Evolutionary conservation across 2,113 vertebrate species (phyloP).

Genomic region (Triplophysa dalaica): DNA sequence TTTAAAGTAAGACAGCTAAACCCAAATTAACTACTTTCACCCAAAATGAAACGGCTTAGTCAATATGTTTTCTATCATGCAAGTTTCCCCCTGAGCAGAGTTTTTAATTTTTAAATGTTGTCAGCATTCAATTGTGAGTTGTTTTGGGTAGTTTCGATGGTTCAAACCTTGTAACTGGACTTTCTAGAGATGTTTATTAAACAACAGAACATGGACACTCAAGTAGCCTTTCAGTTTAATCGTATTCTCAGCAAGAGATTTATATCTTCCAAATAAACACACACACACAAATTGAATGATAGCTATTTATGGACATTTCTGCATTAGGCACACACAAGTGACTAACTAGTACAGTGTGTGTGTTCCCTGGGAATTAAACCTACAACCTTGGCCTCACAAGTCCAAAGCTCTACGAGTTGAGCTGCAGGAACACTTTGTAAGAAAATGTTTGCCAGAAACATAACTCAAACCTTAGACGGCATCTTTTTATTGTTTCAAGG

Average conservation of each 20-base stretch:
- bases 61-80: slow-evolving; percentile 43
- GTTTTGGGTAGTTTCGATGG: slow-evolving; percentile 26
- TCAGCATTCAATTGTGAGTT: slow-evolving; percentile 10
- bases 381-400: too few species aligned
- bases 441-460: slow-evolving; percentile 10
- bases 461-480: neutral
- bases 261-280: slow-evolving; percentile 8
- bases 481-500: neutral
- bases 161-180: slow-evolving; percentile 24
- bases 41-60: slow-evolving; percentile 48
- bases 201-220: slow-evolving; percentile 11
- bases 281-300: slow-evolving; percentile 36
- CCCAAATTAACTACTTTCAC: slow-evolving; percentile 52
- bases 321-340: too few species aligned
- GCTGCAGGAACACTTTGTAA: slow-evolving; percentile 10
- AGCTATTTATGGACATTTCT: neutral
- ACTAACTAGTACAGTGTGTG: too few species aligned
- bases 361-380: too few species aligned
- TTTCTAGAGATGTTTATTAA: slow-evolving; percentile 23
- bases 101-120: slow-evolving; percentile 30
- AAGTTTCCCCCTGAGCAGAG: slow-evolving; percentile 1
- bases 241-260: neutral
- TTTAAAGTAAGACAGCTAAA: slow-evolving; percentile 42
- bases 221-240: slow-evolving; percentile 42
- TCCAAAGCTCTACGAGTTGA: too few species aligned